Percentiles rank a stretch among this genome's conserved stretches.
These are phyloP conservation scores for Ploceus nigricollis DNA, from an alignment of 2,113 vertebrate species.

Conservation along the genomic window DNA sequence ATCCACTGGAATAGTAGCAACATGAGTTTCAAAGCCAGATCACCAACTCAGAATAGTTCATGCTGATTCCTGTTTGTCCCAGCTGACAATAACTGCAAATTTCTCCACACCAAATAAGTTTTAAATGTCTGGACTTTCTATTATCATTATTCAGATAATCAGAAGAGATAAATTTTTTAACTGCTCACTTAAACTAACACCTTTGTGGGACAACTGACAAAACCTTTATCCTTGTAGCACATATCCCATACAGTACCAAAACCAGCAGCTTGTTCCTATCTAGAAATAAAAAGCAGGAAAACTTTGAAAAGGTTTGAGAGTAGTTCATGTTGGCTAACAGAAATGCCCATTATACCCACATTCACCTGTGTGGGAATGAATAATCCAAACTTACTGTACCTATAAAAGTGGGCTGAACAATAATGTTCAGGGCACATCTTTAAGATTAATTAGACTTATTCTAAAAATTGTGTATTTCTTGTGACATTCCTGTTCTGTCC, in stretches of 20 bases:
- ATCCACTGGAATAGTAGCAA: not conserved
- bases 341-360: not conserved
- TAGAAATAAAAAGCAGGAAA: not conserved
- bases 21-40: not conserved
- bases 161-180: not conserved
- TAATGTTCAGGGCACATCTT: not conserved
- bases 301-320: not conserved
- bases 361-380: not conserved
- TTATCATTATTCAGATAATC: not conserved
- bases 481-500: not conserved
- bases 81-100: not conserved
- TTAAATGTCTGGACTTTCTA: not conserved
- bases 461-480: not conserved
- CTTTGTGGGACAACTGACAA: not conserved
- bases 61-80: not conserved
- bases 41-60: not conserved
- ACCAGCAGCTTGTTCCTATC: not conserved
- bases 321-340: not conserved
- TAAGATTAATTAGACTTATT: not conserved
- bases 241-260: not conserved
- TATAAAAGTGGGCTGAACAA: not conserved
- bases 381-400: not conserved
- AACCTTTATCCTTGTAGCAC: rapidly evolving
- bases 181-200: not conserved
- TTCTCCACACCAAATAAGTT: not conserved